Evolutionary conservation across 2,797 vertebrate genomes (phyloP), one percentile per base, ranked within the genome.

Genomic region (Bovichtus variegatus): DNA sequence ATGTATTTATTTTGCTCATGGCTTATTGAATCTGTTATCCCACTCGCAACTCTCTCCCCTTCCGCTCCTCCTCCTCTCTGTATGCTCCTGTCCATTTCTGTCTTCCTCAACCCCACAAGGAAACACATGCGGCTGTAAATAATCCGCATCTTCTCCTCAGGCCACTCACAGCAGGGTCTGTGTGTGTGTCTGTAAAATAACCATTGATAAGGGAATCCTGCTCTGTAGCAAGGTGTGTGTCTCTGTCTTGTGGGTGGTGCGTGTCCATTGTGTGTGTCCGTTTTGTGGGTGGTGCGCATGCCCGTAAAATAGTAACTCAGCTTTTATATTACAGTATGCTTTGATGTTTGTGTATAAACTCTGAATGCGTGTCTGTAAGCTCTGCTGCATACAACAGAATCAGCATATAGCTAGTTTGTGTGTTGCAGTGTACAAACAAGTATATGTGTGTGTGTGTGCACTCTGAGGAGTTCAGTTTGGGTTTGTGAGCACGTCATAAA

Each of bases 401-500:
- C 54, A 50, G 65, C 62, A 65, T 44, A 57, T 16, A 43, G 40
- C 41, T 53, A 27, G 53, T 29, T 18, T 75, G 31, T 19, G 50
- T 27, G 51, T 61, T n/a, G 0, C 31, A 41, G 65, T 59, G 54
- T 21, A 59, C n/a, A 34, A 15, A 9, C 9, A 13, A 1, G 25
- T 63, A 13, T 68, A 13, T 68, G 38, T 76, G 43, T 60, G 59
- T 51, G 81, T 34, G 71, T 0, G 0, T 2, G 46, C 43, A 16
- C 71, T n/a, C 36, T 0, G 55, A 63, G 29, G 74, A 79, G 70
- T 78, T 82, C 79, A 79, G 76, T 89, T 88, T 88, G 76, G 82
- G 77, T 91, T 86, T 63, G 81, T 80, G 73, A 72, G 86, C 78
- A 79, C 70, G 66, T 90, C 82, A 84, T 90, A 60, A 92, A 93